Evolutionary conservation across 2,888 invertebrate genomes (phyloP).

Genomic region (Drosophila rubida): DNA sequence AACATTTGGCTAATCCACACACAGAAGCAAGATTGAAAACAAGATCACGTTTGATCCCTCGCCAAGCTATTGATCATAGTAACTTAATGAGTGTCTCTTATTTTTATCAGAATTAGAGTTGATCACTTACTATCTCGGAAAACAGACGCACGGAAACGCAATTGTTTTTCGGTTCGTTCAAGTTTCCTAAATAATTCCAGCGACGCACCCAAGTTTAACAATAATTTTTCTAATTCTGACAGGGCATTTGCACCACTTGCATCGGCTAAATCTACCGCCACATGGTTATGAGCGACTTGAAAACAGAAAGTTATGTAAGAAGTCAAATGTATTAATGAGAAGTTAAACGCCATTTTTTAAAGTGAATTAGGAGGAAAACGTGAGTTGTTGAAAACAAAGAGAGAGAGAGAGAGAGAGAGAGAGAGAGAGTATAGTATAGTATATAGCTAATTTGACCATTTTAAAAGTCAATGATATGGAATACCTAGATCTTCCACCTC

Average conservation of each 20-base stretch:
- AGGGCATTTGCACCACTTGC: conserved; percentile 92
- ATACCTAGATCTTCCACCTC: no score
- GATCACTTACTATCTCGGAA: conserved; percentile 88
- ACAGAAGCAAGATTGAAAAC: no score
- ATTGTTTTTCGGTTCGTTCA: conserved; percentile 87
- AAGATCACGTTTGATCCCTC: conserved; percentile 89
- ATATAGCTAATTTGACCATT: no score
- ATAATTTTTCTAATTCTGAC: conserved; percentile 90
- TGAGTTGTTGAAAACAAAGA: no score
- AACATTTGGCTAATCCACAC: no score
- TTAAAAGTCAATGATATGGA: no score
- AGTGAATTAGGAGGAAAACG: no score
- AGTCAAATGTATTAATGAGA: no score
- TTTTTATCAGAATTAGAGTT: not conserved
- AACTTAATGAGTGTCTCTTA: not conserved
- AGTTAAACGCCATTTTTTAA: no score
- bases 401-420: no score
- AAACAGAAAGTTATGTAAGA: not conserved
- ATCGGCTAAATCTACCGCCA: conserved; percentile 89
- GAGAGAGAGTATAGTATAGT: no score
- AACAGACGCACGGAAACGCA: conserved; percentile 89
- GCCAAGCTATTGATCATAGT: conserved; percentile 85
- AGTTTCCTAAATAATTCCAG: no score
- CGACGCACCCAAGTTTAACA: conserved; percentile 89
- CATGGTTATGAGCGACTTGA: conserved; percentile 86